Conservation (phyloP, 2,113 vertebrate genomes). For the Siphamia tubifer region DNA sequence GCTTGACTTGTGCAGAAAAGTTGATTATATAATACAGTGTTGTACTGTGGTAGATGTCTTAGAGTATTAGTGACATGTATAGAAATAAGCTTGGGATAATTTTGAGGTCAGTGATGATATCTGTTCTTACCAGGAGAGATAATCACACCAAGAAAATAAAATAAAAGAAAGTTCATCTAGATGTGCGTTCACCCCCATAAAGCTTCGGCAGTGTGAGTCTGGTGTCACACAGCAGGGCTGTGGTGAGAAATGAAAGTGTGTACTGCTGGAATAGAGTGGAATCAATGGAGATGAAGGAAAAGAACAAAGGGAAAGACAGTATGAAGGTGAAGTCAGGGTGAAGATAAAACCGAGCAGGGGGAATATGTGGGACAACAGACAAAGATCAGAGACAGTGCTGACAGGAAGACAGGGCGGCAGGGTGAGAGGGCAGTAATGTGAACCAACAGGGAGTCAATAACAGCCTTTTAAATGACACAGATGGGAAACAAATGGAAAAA, state of each 20-base stretch:
- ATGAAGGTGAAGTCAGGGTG: slow-evolving; percentile 45
- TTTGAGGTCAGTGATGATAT: slow-evolving; percentile 38
- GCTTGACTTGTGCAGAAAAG: neutral
- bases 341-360: neutral
- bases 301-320: neutral
- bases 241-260: slow-evolving; percentile 36
- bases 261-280: slow-evolving; percentile 18
- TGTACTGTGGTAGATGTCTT: neutral
- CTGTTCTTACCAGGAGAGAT: slow-evolving; percentile 44
- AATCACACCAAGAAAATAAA: slow-evolving; percentile 44
- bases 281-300: slow-evolving; percentile 23
- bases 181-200: neutral
- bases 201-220: slow-evolving; percentile 43
- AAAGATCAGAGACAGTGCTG: slow-evolving; percentile 26
- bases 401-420: neutral
- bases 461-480: slow-evolving; percentile 4
- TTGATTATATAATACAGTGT: neutral
- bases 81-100: slow-evolving; percentile 26
- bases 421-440: slow-evolving; percentile 3
- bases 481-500: slow-evolving; percentile 26
- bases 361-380: neutral
- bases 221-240: slow-evolving; percentile 6
- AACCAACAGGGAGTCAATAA: slow-evolving; percentile 22
- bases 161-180: slow-evolving; percentile 43
- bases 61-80: neutral